These are phyloP conservation scores for Pelodytes ibericus DNA, from an alignment of 2,797 vertebrate genomes.

Conservation along the genomic window DNA sequence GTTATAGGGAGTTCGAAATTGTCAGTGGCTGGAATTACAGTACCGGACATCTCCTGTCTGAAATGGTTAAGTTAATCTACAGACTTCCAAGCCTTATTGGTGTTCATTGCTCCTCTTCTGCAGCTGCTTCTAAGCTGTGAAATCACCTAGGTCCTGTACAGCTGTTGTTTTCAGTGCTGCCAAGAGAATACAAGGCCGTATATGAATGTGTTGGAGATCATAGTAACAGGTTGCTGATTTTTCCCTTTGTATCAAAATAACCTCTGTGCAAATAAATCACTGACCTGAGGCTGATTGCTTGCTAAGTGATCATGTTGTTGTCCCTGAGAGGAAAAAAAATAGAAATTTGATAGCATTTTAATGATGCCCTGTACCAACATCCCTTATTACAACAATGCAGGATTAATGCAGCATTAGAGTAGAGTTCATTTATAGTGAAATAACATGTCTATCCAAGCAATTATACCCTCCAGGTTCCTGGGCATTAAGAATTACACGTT, in stretches of 20 bases:
- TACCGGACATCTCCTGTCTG: neutral
- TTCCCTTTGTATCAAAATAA: constrained; percentile 3
- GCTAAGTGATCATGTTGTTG: neutral
- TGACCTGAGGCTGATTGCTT: constrained; percentile 31
- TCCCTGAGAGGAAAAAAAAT: too few relatives aligned
- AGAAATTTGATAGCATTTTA: too few relatives aligned
- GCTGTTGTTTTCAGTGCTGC: constrained; percentile 18
- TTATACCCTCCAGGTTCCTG: too few relatives aligned
- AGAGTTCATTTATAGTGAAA: too few relatives aligned
- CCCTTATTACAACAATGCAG: too few relatives aligned
- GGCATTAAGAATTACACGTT: too few relatives aligned
- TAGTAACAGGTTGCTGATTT: neutral
- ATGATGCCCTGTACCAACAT: too few relatives aligned
- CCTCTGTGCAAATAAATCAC: constrained; percentile 1
- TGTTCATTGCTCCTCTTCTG: neutral
- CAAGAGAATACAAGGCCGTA: neutral
- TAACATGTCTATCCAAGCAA: too few relatives aligned
- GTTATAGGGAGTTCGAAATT: neutral
- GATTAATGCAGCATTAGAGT: too few relatives aligned
- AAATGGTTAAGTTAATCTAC: constrained; percentile 9
- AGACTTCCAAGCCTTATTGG: neutral
- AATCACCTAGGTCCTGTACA: neutral
- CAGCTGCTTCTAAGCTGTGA: constrained; percentile 11
- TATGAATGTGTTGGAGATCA: neutral
- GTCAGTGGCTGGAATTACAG: neutral